Percentiles rank a stretch among this genome's conserved stretches.
phyloP scores from a whole-genome alignment of 2,888 invertebrate species.

The Xestia xanthographa region DNA sequence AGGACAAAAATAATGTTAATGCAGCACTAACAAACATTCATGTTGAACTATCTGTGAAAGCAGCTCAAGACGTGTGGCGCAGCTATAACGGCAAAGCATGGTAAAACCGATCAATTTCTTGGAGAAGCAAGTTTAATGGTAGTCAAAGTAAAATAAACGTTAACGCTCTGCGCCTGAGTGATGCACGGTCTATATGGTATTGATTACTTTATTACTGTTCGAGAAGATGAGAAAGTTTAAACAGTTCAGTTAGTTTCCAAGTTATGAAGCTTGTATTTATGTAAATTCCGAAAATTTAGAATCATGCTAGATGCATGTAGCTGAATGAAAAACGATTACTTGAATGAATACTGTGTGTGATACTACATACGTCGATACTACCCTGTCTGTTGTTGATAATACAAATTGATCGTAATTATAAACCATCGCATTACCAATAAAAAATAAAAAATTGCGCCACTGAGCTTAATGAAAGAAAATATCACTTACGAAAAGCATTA shows the following conservation, averaged over 20 bases:
- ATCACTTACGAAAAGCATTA: neutral
- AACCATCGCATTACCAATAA: neutral
- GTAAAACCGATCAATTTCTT: constrained; percentile 9
- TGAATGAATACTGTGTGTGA: neutral
- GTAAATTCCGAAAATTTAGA: neutral
- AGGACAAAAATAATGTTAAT: neutral
- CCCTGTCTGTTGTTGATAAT: neutral
- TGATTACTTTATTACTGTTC: constrained; percentile 39
- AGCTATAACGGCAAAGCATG: neutral
- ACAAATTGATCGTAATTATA: neutral
- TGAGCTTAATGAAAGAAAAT: too few relatives aligned
- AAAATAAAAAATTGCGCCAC: neutral
- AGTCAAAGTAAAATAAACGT: constrained; percentile 15
- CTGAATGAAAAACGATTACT: neutral
- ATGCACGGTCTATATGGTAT: constrained; percentile 17
- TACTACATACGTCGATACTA: neutral
- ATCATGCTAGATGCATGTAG: neutral
- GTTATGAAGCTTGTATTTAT: constrained; percentile 16
- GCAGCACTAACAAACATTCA: neutral
- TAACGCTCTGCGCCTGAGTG: constrained; percentile 20
- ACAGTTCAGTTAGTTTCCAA: constrained; percentile 15
- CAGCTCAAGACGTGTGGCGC: neutral
- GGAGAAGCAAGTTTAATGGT: constrained; percentile 17
- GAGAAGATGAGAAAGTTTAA: constrained; percentile 27
- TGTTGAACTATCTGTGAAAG: neutral